Evolutionary conservation across 2,797 vertebrate species (phyloP), one percentile per base, ranked within the genome.

Genomic region (Peromyscus attwateri): DNA sequence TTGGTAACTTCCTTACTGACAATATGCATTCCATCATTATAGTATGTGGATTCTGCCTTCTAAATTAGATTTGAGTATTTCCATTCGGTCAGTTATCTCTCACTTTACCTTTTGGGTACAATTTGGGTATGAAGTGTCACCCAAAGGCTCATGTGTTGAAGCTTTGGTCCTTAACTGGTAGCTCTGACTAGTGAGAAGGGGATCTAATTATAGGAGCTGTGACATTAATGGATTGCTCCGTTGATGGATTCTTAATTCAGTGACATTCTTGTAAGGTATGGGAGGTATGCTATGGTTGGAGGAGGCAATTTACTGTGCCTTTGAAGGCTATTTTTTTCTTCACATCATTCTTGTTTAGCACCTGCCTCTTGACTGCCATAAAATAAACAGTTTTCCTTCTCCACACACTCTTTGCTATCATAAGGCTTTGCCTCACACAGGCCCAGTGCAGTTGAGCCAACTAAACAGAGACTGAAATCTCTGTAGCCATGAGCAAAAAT

Each of bases 11-110:
- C 40, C 16, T 77, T 52, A 14, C n/a, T 21, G 79, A 82, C 73
- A 75, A 52, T 11, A 23, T 81, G 16, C 29, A 21, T 95, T 84
- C 14, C 37, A 7, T 77, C 83, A 77, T 23, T 29, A 34, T 8
- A 2, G 14, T 43, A 34, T 55, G 0, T 77, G 46, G 14, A 60
- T 73, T 70, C 52, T 62, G 25, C 66, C 60, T 92, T 71, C n/a
- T 80, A 57, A 84, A 49, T 64, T 64, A 49, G 27, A 49, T 91
- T 84, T 60, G 31, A 43, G 66, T 94, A 40, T 89, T 95, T 71
- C 55, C 17, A 12, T 64, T 66, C 34, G 80, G 29, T 25, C 52
- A 43, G 34, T 82, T 95, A 62, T 55, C 79, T 71, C n/a, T 95
- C 68, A 21, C 57, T 93, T 89, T 62, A 66, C 16, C 19, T 84